Evolutionary conservation across 2,888 invertebrate species (phyloP), one percentile per base, ranked within the genome.

Genomic region (Leptopilina syphax): DNA sequence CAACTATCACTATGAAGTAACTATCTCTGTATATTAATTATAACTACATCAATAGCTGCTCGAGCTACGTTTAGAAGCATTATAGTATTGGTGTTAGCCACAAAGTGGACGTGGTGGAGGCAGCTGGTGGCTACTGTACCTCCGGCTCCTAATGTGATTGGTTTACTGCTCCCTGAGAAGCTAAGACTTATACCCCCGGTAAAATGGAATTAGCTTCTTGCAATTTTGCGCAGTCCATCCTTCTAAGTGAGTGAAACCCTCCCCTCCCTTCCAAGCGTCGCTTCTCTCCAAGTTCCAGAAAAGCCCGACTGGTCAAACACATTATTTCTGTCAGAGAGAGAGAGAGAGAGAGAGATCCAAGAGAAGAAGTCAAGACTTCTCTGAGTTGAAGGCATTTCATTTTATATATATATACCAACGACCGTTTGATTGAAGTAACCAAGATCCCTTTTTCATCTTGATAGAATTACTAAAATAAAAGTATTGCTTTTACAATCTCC

Each of bases 181-280:
- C 80, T 84, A 81, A 84, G 86, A 87, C 87, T 86, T 86, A 84
- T 86, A 85, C 83, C 82, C 82, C 84, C 50, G 86, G 85, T 86
- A 85, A 89, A 90, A 88, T 89, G 88, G 87, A 90, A 90, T 90
- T 90, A 90, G 87, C 89, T 89, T 88, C 87, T 87, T 86, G 88
- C 89, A 88, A 88, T 89, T 88, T 87, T 86, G 85, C 81, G 80
- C 83, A 85, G 87, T 86, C 85, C 85, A 87, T 87, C 85, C 84
- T 85, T 84, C 86, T 86, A 87, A 87, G 87, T 87, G 86, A 85
- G 84, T 82, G 80, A 82, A 82, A 81, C 78, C 84, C 76, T 79
- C 78, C 77, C 77, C 50, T n/a, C 77, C 41, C 76, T n/a, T 41
- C 65, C 77, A 50, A 60, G 57, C 76, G 79, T 79, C 80, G 50